Conservation (phyloP, 2,113 vertebrate species). For the Urocolius indicus region DNA sequence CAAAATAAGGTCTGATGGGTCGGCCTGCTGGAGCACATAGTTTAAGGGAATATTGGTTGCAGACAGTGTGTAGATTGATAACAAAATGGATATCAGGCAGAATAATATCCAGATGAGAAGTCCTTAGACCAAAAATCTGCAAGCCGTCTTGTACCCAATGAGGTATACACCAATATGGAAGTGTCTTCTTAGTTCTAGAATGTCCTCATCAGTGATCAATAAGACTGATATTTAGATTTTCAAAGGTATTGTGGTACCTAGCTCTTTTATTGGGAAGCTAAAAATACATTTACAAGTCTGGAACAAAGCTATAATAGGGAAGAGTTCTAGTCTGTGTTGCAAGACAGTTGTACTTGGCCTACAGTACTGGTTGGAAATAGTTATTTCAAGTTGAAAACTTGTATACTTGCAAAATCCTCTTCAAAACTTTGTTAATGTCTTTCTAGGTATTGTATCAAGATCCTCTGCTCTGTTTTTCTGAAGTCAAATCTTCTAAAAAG, state of each 20-base stretch:
- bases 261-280: not conserved
- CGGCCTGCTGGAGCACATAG: not conserved
- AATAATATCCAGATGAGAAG: not conserved
- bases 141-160: not conserved
- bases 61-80: not conserved
- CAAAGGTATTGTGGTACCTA: not conserved
- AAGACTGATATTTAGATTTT: not conserved
- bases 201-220: not conserved
- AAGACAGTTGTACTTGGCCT: not conserved
- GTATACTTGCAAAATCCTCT: not conserved
- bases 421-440: not conserved
- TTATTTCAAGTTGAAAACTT: not conserved
- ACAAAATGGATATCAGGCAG: not conserved
- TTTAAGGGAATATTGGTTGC: not conserved
- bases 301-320: not conserved
- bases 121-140: not conserved
- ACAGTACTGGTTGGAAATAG: not conserved
- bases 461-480: not conserved
- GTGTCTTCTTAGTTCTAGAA: not conserved
- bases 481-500: not conserved
- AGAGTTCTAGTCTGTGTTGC: not conserved
- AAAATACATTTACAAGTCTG: not conserved
- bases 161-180: fast-evolving
- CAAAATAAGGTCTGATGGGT: not conserved
- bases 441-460: not conserved